phyloP scores from a whole-genome alignment of 2,113 vertebrate genomes.

The Gobio gobio region DNA sequence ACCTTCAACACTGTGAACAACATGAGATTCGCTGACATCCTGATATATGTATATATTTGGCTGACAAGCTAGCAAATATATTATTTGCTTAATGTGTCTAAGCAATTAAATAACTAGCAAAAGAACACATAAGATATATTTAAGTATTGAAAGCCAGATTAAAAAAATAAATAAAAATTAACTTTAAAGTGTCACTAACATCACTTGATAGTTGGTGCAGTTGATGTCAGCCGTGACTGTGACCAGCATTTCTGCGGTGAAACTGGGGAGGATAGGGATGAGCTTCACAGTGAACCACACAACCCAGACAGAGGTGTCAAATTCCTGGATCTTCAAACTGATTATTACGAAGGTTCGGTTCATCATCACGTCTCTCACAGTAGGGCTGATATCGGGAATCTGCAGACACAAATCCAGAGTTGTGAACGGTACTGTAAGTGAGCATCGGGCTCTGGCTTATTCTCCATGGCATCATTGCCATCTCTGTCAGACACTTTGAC shows the following conservation, averaged over 20 bases:
- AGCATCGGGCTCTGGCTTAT: too few relatives aligned
- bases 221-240: background rate
- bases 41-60: background rate
- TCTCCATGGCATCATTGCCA: background rate
- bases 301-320: conserved; percentile 12
- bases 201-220: conserved; percentile 52
- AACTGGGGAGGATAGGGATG: conserved; percentile 46
- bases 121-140: too few relatives aligned
- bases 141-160: too few relatives aligned
- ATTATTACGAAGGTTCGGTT: conserved; percentile 63
- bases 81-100: too few relatives aligned
- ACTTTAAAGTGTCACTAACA: too few relatives aligned
- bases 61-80: too few relatives aligned
- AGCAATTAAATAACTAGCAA: too few relatives aligned
- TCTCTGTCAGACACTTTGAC: background rate
- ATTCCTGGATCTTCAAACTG: background rate
- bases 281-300: conserved; percentile 46
- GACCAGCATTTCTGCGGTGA: conserved; percentile 42
- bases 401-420: background rate
- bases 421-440: background rate
- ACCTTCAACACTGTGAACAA: conserved; percentile 16
- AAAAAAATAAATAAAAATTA: too few relatives aligned
- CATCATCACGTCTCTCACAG: conserved; percentile 56
- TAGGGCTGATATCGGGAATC: background rate
- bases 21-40: background rate